A percentile compares a stretch with the other conserved stretches of the same genome.
Evolutionary conservation across 2,888 invertebrate genomes (phyloP).

Genomic region (Agriopis marginaria): DNA sequence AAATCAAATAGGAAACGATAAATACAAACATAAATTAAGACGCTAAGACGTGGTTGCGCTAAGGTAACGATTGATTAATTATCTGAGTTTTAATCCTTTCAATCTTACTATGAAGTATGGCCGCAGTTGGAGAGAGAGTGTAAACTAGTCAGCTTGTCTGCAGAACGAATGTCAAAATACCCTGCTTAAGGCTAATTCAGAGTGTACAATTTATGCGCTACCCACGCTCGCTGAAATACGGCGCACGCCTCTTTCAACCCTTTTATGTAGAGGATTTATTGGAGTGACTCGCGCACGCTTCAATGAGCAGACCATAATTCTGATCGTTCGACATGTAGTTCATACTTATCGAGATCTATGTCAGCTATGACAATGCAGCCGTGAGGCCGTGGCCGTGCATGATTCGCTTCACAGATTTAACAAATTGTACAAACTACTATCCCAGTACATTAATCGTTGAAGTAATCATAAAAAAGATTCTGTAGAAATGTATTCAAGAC

Average conservation of each 20-base stretch:
- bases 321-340: constrained; percentile 68
- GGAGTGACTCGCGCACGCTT: constrained; percentile 70
- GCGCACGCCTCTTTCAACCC: constrained; percentile 77
- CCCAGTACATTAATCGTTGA: constrained; percentile 10
- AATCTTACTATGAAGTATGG: constrained; percentile 51
- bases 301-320: constrained; percentile 68
- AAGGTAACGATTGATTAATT: constrained; percentile 44
- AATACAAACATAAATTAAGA: constrained; percentile 38
- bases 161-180: constrained; percentile 75
- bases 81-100: constrained; percentile 43
- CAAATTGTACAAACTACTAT: constrained; percentile 51
- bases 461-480: constrained; percentile 1
- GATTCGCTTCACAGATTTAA: constrained; percentile 60
- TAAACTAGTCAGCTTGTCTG: constrained; percentile 69
- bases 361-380: constrained; percentile 60
- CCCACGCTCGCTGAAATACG: constrained; percentile 80
- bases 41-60: constrained; percentile 34
- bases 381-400: constrained; percentile 54
- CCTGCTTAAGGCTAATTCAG: constrained; percentile 78
- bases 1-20: constrained; percentile 27
- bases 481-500: constrained; percentile 13
- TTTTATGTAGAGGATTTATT: constrained; percentile 82
- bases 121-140: constrained; percentile 57
- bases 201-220: constrained; percentile 77
- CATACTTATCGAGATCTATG: constrained; percentile 73